Evolutionary conservation across 2,797 vertebrate species (phyloP).

Genomic region (Micromesistius poutassou): DNA sequence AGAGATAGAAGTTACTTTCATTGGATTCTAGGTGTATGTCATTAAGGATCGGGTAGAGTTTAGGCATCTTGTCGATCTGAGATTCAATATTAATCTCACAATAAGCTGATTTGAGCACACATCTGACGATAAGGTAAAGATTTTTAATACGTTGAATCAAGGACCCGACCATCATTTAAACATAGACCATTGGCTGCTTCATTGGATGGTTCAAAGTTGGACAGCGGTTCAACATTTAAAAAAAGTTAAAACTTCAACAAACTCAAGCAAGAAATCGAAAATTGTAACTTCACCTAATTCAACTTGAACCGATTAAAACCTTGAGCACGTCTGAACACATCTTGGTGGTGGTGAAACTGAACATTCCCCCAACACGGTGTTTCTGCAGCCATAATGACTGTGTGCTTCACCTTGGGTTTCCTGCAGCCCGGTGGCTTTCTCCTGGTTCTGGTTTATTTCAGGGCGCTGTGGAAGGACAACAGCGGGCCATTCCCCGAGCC

Average conservation of each 20-base stretch:
- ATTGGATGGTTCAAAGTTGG: not conserved
- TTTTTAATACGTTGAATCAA: not conserved
- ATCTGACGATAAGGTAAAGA: not conserved
- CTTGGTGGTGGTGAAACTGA: not conserved
- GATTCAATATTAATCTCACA: not conserved
- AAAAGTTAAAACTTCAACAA: not conserved
- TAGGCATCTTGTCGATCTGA: not conserved
- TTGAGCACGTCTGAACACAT: not conserved
- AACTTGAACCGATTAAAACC: not conserved
- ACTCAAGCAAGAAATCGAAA: not conserved
- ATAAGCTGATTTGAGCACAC: not conserved
- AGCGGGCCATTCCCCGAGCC: constrained; percentile 47
- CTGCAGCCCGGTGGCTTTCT: not conserved
- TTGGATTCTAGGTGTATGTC: not conserved
- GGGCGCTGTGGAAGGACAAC: constrained; percentile 30
- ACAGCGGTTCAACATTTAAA: no score
- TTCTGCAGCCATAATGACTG: not conserved
- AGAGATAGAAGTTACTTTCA: not conserved
- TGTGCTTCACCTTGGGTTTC: not conserved
- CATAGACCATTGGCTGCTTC: not conserved
- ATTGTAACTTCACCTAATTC: not conserved
- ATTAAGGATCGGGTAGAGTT: not conserved
- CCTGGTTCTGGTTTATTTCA: constrained; percentile 53
- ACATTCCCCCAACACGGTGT: no score
- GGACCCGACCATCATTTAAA: not conserved